Percentiles rank a stretch among this genome's conserved stretches.
These are phyloP conservation scores for Nysson spinosus DNA, from an alignment of 2,888 invertebrate genomes.

Conservation along the genomic window DNA sequence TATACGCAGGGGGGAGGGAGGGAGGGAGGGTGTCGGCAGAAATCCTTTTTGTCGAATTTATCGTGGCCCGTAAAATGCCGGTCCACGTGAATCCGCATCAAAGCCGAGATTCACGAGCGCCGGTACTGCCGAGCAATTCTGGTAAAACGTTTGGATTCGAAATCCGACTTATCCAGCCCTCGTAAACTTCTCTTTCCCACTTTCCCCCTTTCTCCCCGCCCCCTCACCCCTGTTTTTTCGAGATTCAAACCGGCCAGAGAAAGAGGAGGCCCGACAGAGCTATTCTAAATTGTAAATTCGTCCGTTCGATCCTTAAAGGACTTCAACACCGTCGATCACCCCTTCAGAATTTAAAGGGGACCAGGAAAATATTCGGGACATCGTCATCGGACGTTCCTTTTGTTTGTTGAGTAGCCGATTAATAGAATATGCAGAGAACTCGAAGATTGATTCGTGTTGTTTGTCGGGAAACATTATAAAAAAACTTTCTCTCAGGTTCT, in stretches of 20 bases:
- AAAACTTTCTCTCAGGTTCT: too few species aligned
- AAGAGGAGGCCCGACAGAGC: slow-evolving; percentile 7
- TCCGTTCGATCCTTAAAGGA: background rate
- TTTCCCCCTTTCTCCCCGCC: too few species aligned
- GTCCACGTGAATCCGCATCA: slow-evolving; percentile 56
- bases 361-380: too few species aligned
- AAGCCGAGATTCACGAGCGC: slow-evolving; percentile 61
- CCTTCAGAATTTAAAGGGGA: too few species aligned
- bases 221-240: too few species aligned
- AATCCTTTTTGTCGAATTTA: slow-evolving; percentile 56
- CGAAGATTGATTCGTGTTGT: too few species aligned
- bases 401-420: too few species aligned
- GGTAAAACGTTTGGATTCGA: slow-evolving; percentile 56
- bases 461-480: too few species aligned
- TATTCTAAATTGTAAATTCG: slow-evolving; percentile 45
- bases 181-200: slow-evolving; percentile 46
- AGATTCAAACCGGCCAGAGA: slow-evolving; percentile 29
- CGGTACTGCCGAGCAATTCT: slow-evolving; percentile 48
- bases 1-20: background rate
- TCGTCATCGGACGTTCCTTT: too few species aligned
- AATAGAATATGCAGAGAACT: too few species aligned
- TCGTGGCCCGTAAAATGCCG: slow-evolving; percentile 56
- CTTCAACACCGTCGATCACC: background rate
- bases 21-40: slow-evolving; percentile 39
- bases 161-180: slow-evolving; percentile 56